These are phyloP conservation scores for Alosa sapidissima DNA, from an alignment of 2,797 vertebrate species.

Conservation along the genomic window DNA sequence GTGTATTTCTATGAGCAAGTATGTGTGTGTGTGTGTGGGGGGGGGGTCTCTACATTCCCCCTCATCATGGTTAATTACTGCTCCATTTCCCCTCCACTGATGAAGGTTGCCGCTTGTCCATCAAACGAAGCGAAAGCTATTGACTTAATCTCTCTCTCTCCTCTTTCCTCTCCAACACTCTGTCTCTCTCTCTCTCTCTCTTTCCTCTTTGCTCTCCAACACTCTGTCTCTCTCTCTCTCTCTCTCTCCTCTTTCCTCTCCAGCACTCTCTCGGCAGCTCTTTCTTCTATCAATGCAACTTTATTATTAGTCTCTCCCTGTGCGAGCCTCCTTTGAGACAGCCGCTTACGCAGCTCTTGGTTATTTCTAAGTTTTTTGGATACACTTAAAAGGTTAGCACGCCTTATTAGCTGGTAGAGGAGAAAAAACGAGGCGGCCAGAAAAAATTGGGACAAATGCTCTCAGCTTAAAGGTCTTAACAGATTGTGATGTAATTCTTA, in stretches of 20 bases:
- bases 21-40: slow-evolving; percentile 9
- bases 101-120: slow-evolving; percentile 71
- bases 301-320: neutral
- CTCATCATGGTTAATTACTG: slow-evolving; percentile 74
- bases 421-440: neutral
- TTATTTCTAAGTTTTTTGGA: slow-evolving; percentile 9
- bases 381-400: slow-evolving; percentile 24
- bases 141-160: slow-evolving; percentile 55
- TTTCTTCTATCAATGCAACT: slow-evolving; percentile 2
- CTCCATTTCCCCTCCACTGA: slow-evolving; percentile 66
- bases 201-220: slow-evolving; percentile 17
- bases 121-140: slow-evolving; percentile 57
- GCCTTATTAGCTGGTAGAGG: neutral
- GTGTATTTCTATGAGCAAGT: neutral
- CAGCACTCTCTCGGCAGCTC: neutral
- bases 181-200: slow-evolving; percentile 53
- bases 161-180: slow-evolving; percentile 42
- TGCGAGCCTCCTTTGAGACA: neutral
- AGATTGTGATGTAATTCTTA: slow-evolving; percentile 6
- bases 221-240: neutral
- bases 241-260: neutral
- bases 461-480: slow-evolving; percentile 16
- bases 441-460: slow-evolving; percentile 1
- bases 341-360: slow-evolving; percentile 11
- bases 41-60: slow-evolving; percentile 49